These are phyloP conservation scores for Silurus meridionalis DNA, from an alignment of 2,113 vertebrate species.

Conservation along the genomic window DNA sequence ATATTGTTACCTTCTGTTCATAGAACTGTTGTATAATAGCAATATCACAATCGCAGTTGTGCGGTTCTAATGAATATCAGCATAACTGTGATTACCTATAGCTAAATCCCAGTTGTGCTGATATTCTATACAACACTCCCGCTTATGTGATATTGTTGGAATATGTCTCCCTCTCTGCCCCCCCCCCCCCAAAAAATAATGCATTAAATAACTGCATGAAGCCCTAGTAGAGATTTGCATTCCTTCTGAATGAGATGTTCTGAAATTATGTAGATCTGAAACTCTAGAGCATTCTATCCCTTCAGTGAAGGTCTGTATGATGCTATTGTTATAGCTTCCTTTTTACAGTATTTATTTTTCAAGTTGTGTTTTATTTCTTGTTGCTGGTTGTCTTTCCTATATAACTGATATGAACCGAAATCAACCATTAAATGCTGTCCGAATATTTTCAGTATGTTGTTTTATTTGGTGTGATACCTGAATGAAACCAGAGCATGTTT, in stretches of 20 bases:
- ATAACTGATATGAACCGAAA: slow-evolving; percentile 52
- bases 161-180: background rate
- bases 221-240: slow-evolving; percentile 42
- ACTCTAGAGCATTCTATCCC: slow-evolving; percentile 63
- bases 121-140: background rate
- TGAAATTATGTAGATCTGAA: slow-evolving; percentile 54
- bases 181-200: background rate
- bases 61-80: background rate
- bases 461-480: slow-evolving; percentile 14
- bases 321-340: slow-evolving; percentile 74
- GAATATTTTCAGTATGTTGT: slow-evolving; percentile 23
- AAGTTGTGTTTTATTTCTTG: slow-evolving; percentile 50
- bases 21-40: background rate
- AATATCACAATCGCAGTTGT: background rate
- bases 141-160: background rate
- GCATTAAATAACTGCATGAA: background rate
- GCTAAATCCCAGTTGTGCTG: background rate
- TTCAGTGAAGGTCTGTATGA: slow-evolving; percentile 81
- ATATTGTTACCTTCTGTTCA: background rate
- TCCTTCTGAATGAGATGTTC: slow-evolving; percentile 48
- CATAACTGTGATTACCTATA: background rate
- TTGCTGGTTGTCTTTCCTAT: slow-evolving; percentile 59
- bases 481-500: background rate
- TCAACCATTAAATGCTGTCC: slow-evolving; percentile 49
- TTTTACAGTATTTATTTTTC: slow-evolving; percentile 69